These are phyloP conservation scores for Linepithema humile DNA, from an alignment of 1,140 invertebrate species.

Conservation along the genomic window DNA sequence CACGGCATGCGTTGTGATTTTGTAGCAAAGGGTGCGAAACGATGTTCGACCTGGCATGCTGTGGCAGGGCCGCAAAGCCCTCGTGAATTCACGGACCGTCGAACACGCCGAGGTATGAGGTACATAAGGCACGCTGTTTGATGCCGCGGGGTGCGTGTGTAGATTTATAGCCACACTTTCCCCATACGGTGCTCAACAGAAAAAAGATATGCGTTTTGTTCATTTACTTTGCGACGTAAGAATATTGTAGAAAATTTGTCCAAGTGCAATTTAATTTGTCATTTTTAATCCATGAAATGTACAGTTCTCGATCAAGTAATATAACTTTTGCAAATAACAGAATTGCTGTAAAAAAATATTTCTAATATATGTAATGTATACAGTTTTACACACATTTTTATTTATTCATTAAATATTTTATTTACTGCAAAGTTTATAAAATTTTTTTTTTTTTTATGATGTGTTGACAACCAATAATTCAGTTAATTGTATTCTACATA, in stretches of 20 bases:
- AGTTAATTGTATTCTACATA: background rate
- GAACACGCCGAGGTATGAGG: slow-evolving; percentile 32
- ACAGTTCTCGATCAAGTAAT: background rate
- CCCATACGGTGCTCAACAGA: background rate
- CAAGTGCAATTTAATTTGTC: background rate
- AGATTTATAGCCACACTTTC: slow-evolving; percentile 33
- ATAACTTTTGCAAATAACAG: background rate
- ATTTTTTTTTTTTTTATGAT: background rate
- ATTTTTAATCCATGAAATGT: background rate
- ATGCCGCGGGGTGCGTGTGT: slow-evolving; percentile 6
- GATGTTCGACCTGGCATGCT: slow-evolving; percentile 27
- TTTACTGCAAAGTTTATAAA: background rate
- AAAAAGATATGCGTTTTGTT: slow-evolving; percentile 18
- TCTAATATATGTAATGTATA: background rate
- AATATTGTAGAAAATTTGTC: background rate
- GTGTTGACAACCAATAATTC: background rate
- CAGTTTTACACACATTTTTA: background rate
- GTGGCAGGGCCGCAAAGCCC: slow-evolving; percentile 43
- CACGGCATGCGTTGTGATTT: slow-evolving; percentile 62
- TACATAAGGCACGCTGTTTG: slow-evolving; percentile 59
- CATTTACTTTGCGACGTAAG: background rate
- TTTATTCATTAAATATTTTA: slow-evolving; percentile 1
- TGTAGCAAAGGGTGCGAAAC: slow-evolving; percentile 61
- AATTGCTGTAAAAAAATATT: background rate
- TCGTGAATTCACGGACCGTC: slow-evolving; percentile 56